Percentiles rank a stretch among this genome's conserved stretches.
phyloP scores from a whole-genome alignment of 2,888 invertebrate species.

The Dysmachus trigonus region DNA sequence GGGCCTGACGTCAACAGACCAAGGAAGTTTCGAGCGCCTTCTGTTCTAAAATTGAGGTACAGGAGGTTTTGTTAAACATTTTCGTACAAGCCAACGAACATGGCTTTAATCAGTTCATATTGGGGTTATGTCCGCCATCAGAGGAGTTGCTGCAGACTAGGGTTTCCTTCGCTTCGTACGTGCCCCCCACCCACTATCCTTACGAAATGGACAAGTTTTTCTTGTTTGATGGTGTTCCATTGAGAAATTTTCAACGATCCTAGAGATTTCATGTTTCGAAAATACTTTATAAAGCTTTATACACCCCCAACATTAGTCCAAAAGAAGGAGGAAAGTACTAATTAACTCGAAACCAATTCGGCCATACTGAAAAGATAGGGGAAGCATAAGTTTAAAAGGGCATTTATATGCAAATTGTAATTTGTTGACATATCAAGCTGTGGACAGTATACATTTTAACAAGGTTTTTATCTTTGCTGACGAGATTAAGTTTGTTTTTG shows the following conservation, averaged over 20 bases:
- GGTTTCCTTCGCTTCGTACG: conserved; percentile 1
- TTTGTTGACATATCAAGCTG: too few relatives aligned
- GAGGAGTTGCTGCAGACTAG: neutral
- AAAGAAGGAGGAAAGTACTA: neutral
- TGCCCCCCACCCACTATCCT: conserved; percentile 1
- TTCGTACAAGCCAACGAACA: conserved; percentile 53
- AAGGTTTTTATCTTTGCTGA: too few relatives aligned
- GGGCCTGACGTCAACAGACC: conserved; percentile 26
- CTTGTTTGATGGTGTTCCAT: conserved; percentile 22
- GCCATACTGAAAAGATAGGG: neutral
- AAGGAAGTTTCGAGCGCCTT: conserved; percentile 31
- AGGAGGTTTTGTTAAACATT: conserved; percentile 54
- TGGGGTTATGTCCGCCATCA: conserved; percentile 50
- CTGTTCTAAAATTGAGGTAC: conserved; percentile 48
- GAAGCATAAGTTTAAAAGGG: neutral
- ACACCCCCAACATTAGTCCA: neutral
- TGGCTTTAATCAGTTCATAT: conserved; percentile 53
- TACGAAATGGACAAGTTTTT: conserved; percentile 30
- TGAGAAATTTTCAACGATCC: conserved; percentile 18
- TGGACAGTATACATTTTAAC: too few relatives aligned
- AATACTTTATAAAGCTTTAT: neutral
- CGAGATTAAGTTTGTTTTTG: too few relatives aligned
- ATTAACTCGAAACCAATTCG: neutral
- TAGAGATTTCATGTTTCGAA: conserved; percentile 25
- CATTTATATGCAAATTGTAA: too few relatives aligned